Conservation (phyloP, 1,140 invertebrate genomes). For the Platyscapa corneri region DNA sequence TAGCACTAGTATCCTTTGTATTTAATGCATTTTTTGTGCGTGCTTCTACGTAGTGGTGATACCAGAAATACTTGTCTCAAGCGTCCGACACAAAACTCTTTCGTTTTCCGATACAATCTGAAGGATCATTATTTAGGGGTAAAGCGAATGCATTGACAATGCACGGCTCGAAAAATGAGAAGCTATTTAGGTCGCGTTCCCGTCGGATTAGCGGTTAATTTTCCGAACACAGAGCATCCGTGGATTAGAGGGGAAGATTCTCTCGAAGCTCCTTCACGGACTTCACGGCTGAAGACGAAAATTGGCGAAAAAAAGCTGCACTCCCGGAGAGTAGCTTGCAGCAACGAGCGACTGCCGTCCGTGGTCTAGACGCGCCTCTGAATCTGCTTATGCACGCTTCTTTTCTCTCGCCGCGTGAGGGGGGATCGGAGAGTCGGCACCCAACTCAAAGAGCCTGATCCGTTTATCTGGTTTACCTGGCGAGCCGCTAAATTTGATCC, state of each 20-base stretch:
- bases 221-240: neutral
- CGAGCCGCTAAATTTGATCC: slow-evolving; percentile 45
- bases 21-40: no score
- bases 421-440: neutral
- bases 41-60: neutral
- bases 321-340: neutral
- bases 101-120: neutral
- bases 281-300: neutral
- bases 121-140: neutral
- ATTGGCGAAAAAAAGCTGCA: neutral
- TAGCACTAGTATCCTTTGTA: no score
- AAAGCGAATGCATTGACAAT: slow-evolving; percentile 20
- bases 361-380: neutral
- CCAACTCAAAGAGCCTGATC: slow-evolving; percentile 49
- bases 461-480: slow-evolving; percentile 56
- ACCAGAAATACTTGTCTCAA: neutral
- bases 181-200: neutral
- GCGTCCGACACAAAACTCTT: neutral
- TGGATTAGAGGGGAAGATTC: slow-evolving; percentile 24
- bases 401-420: neutral
- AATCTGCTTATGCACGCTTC: slow-evolving; percentile 10
- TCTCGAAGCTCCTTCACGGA: neutral
- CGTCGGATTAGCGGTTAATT: slow-evolving; percentile 25
- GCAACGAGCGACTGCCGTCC: neutral
- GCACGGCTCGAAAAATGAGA: neutral